Evolutionary conservation across 2,113 vertebrate species (phyloP).

Genomic region (Dasypus novemcinctus): DNA sequence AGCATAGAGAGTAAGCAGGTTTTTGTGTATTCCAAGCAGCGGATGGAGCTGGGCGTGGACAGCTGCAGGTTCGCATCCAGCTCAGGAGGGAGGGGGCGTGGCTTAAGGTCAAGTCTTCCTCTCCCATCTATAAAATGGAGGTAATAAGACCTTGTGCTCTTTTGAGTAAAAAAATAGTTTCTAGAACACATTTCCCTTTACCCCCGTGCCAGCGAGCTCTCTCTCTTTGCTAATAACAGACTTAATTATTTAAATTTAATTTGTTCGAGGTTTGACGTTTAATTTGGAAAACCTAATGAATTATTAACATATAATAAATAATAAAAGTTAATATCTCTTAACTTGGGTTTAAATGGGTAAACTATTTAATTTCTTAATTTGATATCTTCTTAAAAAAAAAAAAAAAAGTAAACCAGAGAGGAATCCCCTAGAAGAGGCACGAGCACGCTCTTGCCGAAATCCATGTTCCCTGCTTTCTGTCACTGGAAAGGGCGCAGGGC

Average conservation of each 20-base stretch:
- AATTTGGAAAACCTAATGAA: conserved; percentile 57
- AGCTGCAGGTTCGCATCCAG: fast-evolving
- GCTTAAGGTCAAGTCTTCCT: not conserved
- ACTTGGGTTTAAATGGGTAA: conserved; percentile 52
- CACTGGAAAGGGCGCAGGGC: fast-evolving
- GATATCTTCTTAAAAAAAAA: not conserved
- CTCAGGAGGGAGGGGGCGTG: fast-evolving
- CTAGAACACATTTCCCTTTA: not conserved
- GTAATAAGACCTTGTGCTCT: not conserved
- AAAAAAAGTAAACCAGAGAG: not conserved
- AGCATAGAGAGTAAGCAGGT: fast-evolving
- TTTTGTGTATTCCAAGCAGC: fast-evolving
- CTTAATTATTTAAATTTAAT: conserved; percentile 72
- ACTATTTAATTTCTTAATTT: conserved; percentile 50
- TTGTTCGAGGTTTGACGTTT: conserved; percentile 59
- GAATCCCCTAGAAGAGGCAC: not conserved
- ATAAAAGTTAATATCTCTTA: conserved; percentile 63
- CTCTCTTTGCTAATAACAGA: conserved; percentile 52
- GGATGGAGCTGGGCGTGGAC: not conserved
- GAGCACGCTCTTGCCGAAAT: fast-evolving
- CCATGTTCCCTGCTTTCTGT: fast-evolving
- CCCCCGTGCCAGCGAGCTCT: not conserved
- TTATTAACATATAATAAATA: conserved; percentile 71
- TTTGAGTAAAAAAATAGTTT: not conserved
- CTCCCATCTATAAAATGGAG: not conserved